Conservation (phyloP, 2,797 vertebrate genomes). For the Aphelocoma californica region DNA sequence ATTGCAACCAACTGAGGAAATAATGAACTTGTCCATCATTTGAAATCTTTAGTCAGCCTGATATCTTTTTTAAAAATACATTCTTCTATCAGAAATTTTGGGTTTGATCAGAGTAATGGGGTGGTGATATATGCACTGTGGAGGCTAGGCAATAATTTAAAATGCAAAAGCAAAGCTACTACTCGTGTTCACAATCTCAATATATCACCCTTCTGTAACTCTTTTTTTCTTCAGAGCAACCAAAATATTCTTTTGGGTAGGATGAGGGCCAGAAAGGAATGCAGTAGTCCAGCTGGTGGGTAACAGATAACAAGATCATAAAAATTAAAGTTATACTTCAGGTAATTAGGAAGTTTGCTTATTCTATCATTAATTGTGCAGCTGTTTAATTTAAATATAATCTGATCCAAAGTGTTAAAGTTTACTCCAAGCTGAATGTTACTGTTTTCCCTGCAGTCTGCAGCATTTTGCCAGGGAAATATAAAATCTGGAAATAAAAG, state of each 20-base stretch:
- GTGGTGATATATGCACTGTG: not conserved
- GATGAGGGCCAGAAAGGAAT: not conserved
- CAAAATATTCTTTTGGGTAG: not conserved
- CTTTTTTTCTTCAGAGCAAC: not conserved
- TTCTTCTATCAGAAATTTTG: not conserved
- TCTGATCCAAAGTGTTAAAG: slow-evolving; percentile 54
- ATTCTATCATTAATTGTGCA: slow-evolving; percentile 60
- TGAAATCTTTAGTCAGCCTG: not conserved
- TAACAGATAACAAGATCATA: slow-evolving; percentile 47
- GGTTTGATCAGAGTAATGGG: not conserved
- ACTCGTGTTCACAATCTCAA: not conserved
- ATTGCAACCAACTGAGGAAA: not conserved
- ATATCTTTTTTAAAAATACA: not conserved
- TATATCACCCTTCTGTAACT: not conserved
- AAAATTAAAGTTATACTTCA: slow-evolving; percentile 55
- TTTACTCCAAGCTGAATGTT: slow-evolving; percentile 31
- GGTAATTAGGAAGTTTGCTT: slow-evolving; percentile 56
- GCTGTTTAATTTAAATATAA: slow-evolving; percentile 67
- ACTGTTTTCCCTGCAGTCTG: slow-evolving; percentile 57
- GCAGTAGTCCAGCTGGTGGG: slow-evolving; percentile 38
- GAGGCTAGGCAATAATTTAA: not conserved
- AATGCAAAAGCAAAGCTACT: not conserved
- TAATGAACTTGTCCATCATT: not conserved
- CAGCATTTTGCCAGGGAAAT: slow-evolving; percentile 53
- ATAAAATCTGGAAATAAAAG: slow-evolving; percentile 54